These are phyloP conservation scores for Colaptes auratus DNA, from an alignment of 2,113 vertebrate species.

Conservation along the genomic window DNA sequence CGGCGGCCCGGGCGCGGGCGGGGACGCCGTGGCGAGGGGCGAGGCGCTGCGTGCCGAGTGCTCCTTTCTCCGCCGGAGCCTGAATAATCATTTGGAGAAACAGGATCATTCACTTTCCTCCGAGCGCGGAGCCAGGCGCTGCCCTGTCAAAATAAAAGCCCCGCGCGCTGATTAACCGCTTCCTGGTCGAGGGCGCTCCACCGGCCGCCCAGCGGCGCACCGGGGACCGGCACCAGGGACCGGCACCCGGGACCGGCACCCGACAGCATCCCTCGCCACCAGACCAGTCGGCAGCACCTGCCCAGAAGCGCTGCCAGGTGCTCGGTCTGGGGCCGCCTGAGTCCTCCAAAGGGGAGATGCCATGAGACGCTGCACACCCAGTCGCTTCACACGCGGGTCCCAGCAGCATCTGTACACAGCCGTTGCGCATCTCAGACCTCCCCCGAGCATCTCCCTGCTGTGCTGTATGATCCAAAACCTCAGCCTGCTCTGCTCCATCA, in stretches of 20 bases:
- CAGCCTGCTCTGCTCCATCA: not conserved
- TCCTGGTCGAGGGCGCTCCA: conserved; percentile 24
- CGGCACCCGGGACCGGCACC: not conserved
- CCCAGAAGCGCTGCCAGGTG: not conserved
- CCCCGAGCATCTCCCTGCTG: not conserved
- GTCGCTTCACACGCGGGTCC: not conserved
- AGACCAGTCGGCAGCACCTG: no score
- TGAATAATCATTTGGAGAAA: conserved; percentile 65
- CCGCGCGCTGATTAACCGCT: conserved; percentile 43
- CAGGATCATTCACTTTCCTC: conserved; percentile 66
- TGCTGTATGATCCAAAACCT: not conserved
- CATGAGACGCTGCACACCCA: not conserved
- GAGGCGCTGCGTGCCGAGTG: conserved; percentile 41
- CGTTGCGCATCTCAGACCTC: not conserved
- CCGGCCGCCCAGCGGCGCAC: conserved; percentile 23
- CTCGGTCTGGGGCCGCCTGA: not conserved
- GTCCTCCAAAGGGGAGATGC: not conserved
- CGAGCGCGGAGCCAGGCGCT: conserved; percentile 42
- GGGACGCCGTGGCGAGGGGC: conserved; percentile 24
- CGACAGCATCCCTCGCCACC: no score
- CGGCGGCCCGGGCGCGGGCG: not conserved
- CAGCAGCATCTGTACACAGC: not conserved
- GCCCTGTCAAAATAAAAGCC: conserved; percentile 68
- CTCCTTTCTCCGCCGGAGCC: conserved; percentile 55
- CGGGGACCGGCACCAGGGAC: not conserved